Percentiles rank a stretch among this genome's conserved stretches.
phyloP scores from a whole-genome alignment of 2,113 vertebrate species.

The Cromileptes altivelis region DNA sequence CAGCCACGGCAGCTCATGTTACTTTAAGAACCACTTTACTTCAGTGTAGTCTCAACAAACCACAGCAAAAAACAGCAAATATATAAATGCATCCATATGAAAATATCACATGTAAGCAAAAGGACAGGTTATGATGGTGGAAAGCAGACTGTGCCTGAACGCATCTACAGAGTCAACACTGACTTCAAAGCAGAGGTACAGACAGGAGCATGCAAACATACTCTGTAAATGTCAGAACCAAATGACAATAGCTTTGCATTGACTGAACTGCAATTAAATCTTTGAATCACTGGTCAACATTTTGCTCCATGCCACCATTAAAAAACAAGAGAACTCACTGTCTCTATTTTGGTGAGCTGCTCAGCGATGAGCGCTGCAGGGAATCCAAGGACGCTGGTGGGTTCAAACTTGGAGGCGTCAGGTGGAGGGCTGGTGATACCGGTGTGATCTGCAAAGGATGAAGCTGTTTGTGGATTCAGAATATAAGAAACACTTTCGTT shows the following conservation, averaged over 20 bases:
- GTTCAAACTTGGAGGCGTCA: conserved; percentile 81
- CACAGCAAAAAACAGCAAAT: not conserved
- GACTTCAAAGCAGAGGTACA: not conserved
- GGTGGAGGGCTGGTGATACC: conserved; percentile 31
- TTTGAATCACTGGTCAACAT: not conserved
- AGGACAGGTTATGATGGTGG: not conserved
- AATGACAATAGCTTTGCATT: not conserved
- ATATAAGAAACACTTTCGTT: not conserved
- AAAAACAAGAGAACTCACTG: conserved; percentile 77
- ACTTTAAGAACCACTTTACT: not conserved
- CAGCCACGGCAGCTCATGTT: not conserved
- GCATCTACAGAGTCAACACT: conserved; percentile 3
- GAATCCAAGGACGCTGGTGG: conserved; percentile 86
- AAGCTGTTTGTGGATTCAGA: not conserved
- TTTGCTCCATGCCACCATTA: not conserved
- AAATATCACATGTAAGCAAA: not conserved
- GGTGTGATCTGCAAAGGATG: conserved; percentile 53
- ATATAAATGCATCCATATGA: too few relatives aligned
- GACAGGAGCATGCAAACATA: not conserved
- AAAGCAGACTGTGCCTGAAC: not conserved
- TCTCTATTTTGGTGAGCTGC: conserved; percentile 93
- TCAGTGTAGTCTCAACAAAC: not conserved
- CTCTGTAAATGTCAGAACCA: not conserved
- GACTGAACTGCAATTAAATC: not conserved
- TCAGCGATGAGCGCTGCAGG: conserved; percentile 86